Conservation (phyloP, 2,888 invertebrate species). For the Lepidochrysops patricia region DNA sequence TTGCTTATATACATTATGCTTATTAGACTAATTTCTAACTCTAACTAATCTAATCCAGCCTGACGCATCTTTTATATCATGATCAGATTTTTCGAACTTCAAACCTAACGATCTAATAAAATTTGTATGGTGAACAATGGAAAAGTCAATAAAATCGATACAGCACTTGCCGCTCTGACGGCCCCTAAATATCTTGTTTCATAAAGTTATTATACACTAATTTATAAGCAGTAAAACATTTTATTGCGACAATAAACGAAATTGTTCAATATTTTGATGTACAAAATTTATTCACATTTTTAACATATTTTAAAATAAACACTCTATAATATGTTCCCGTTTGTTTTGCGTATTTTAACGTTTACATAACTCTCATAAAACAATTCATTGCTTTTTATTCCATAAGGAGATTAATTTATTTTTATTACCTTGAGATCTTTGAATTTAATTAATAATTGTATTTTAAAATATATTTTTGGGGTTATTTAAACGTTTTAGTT, state of each 20-base stretch:
- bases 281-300: background rate
- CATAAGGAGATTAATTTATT: slow-evolving; percentile 1
- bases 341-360: background rate
- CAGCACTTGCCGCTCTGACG: background rate
- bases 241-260: background rate
- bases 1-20: no score
- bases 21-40: no score
- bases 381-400: slow-evolving; percentile 2
- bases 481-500: background rate
- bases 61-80: no score
- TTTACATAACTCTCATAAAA: background rate
- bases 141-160: background rate
- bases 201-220: background rate
- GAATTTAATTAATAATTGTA: slow-evolving; percentile 4
- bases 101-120: background rate
- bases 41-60: no score
- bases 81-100: background rate
- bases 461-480: background rate
- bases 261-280: background rate
- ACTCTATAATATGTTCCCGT: background rate
- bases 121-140: background rate
- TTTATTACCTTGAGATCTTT: background rate
- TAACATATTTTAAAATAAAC: background rate
- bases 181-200: background rate
- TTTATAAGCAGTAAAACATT: slow-evolving; percentile 2